Conservation (phyloP, 2,113 vertebrate species). For the Myrmophylax atrothorax region DNA sequence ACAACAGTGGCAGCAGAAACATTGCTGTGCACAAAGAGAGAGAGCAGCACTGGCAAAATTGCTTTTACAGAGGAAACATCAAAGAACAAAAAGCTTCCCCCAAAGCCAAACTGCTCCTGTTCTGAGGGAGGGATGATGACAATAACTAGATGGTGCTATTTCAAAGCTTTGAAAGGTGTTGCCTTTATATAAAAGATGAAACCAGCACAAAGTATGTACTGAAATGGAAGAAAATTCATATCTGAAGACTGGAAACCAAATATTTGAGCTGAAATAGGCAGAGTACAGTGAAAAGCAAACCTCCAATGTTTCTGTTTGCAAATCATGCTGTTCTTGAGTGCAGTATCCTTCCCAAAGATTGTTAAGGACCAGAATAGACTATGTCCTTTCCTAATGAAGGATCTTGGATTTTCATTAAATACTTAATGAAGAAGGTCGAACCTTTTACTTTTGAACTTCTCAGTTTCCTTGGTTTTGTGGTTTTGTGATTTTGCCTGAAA, state of each 20-base stretch:
- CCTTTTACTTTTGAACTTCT: background rate
- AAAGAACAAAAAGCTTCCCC: slow-evolving; percentile 23
- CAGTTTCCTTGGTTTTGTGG: background rate
- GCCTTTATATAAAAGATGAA: background rate
- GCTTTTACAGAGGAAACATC: background rate
- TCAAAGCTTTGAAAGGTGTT: background rate
- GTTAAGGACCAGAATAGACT: background rate
- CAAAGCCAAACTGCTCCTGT: background rate
- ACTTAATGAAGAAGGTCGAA: background rate
- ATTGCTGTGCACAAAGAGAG: background rate
- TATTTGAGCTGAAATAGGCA: background rate
- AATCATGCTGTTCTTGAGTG: background rate
- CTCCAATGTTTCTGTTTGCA: background rate
- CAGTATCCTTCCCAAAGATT: background rate
- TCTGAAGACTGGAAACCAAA: background rate
- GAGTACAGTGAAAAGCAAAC: background rate
- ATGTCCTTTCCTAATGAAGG: background rate
- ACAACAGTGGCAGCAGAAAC: background rate
- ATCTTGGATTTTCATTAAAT: background rate
- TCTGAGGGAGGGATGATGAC: background rate
- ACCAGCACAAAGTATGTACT: background rate
- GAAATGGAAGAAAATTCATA: slow-evolving; percentile 25
- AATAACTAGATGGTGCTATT: background rate
- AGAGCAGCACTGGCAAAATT: background rate
- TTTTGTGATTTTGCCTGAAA: background rate